Evolutionary conservation across 2,888 invertebrate genomes (phyloP), one percentile per base, ranked within the genome.

Genomic region (Tetranychus piercei): DNA sequence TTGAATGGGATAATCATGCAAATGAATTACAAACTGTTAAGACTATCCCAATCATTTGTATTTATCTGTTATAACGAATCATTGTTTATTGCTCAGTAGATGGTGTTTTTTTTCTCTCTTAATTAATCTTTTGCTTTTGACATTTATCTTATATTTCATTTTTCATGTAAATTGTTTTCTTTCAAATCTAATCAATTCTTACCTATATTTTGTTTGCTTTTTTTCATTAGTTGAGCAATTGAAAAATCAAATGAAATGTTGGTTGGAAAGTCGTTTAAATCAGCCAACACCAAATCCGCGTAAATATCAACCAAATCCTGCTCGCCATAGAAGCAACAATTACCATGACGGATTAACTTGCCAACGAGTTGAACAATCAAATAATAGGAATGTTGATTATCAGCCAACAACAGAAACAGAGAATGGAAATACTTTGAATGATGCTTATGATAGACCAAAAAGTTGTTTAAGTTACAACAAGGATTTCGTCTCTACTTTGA

Each of bases 181-280:
- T 1, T 8, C 34, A 34, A 34, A 3, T 34, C 9, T 55, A 55
- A 55, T 55, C 55, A 15, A 15, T 15, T 15, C 2, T 55, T 55
- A 55, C 55, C 2, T 15, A 6, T 55, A 15, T 55, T 15, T 55
- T 55, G 9, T 55, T 55, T 8, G 6, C 45, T 45, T 55, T 15
- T 15, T 15, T 20, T 0, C 20, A 23, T 23, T 20, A 69, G 69
- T 69, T 23, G 74, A 74, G 18, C 69, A 74, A 43, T 23, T 74
- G 7, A 74, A 74, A 43, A 65, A 67, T 22, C 64, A 74, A 44
- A 69, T 74, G 43, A 69, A 70, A 15, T 69, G 43, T 23, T 74
- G 69, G 74, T 20, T 74, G 15, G 45, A 71, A 11, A 71, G 44
- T n/a, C 20, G 34, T 18, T 70, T 44, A 45, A 18, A 67, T 22